These are phyloP conservation scores for Protobothrops flavoviridis DNA, from an alignment of 2,113 vertebrate genomes.

Conservation along the genomic window DNA sequence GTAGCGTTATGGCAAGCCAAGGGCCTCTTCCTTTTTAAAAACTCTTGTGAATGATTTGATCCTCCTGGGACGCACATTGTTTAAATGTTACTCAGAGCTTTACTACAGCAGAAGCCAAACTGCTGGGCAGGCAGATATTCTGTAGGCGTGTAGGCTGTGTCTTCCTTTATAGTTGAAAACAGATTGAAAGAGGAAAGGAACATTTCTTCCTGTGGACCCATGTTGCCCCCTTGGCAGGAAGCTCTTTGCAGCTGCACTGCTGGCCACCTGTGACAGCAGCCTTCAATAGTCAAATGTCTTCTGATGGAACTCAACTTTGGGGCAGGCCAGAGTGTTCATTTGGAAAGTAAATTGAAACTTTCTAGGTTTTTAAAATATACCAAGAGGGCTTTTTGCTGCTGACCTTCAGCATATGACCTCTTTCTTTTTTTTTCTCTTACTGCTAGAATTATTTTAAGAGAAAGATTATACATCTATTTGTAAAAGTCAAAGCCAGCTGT, in stretches of 20 bases:
- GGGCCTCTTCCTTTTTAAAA: slow-evolving; percentile 3
- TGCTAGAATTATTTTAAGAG: background rate
- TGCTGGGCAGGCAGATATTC: slow-evolving; percentile 63
- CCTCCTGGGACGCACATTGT: slow-evolving; percentile 24
- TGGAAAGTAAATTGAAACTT: slow-evolving; percentile 69
- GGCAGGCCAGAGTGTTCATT: slow-evolving; percentile 63
- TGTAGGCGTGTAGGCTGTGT: slow-evolving; percentile 29
- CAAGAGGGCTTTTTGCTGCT: slow-evolving; percentile 50
- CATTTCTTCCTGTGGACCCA: slow-evolving; percentile 78
- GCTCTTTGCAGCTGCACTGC: slow-evolving; percentile 76
- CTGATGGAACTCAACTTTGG: slow-evolving; percentile 66
- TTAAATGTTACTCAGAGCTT: slow-evolving; percentile 34
- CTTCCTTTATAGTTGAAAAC: slow-evolving; percentile 70
- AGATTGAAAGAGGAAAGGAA: slow-evolving; percentile 73
- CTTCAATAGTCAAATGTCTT: slow-evolving; percentile 93
- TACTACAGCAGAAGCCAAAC: slow-evolving; percentile 47
- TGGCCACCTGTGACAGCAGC: slow-evolving; percentile 78
- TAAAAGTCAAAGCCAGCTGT: background rate
- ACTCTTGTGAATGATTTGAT: slow-evolving; percentile 29
- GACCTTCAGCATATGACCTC: background rate
- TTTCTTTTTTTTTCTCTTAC: background rate
- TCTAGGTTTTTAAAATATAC: slow-evolving; percentile 70
- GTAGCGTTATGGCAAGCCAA: slow-evolving; percentile 17
- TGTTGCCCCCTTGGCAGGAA: slow-evolving; percentile 74
- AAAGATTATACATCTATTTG: background rate